These are phyloP conservation scores for Drosophila kanapiae DNA, from an alignment of 1,140 invertebrate genomes.

Conservation along the genomic window DNA sequence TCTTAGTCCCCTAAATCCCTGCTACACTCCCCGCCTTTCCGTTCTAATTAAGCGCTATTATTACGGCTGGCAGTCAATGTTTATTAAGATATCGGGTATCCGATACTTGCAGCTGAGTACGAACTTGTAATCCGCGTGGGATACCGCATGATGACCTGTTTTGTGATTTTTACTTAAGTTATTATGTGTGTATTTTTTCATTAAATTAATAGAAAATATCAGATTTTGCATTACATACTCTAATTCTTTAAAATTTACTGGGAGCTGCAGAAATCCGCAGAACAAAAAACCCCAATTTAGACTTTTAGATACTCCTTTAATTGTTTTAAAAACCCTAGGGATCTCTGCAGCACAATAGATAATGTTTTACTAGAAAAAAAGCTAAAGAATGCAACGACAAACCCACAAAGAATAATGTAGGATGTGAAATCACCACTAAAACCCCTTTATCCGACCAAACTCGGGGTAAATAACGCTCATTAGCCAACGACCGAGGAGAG, in stretches of 20 bases:
- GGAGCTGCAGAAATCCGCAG: no score
- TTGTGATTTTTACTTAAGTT: no score
- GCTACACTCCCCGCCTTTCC: background rate
- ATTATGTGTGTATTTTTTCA: no score
- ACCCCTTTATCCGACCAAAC: constrained; percentile 7
- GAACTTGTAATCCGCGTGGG: no score
- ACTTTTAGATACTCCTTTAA: no score
- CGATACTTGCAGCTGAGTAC: background rate
- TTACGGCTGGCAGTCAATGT: constrained; percentile 18
- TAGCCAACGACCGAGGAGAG: constrained; percentile 27
- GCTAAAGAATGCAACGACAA: no score
- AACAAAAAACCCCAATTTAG: no score
- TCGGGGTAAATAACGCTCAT: constrained; percentile 46
- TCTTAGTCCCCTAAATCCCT: background rate
- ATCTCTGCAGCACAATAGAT: no score
- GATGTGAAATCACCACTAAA: background rate
- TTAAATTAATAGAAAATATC: background rate
- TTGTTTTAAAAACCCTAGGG: no score
- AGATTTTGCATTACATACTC: no score
- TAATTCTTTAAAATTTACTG: no score
- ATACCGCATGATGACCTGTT: background rate
- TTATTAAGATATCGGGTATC: constrained; percentile 18
- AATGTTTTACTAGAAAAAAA: no score
- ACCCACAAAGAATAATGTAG: background rate
- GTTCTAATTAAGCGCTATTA: constrained; percentile 51